A percentile compares a stretch with the other conserved stretches of the same genome.
Evolutionary conservation across 2,113 vertebrate species (phyloP).

Genomic region (Patagioenas fasciata): DNA sequence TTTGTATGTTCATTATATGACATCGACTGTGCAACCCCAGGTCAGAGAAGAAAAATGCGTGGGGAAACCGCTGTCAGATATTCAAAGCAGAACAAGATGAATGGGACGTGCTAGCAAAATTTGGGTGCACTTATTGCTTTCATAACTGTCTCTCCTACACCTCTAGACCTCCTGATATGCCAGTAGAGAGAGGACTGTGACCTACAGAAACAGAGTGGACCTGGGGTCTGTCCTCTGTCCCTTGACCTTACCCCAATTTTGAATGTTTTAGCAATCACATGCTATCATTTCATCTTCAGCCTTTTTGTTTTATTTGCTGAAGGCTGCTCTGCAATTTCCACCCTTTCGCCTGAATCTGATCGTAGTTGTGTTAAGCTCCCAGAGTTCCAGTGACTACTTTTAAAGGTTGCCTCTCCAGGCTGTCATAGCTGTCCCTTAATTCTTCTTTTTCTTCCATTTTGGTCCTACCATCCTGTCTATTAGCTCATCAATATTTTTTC

Average conservation of each 20-base stretch:
- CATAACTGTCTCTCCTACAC: background rate
- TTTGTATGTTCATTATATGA: background rate
- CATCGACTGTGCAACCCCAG: accelerated
- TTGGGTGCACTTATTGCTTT: accelerated
- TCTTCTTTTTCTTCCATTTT: background rate
- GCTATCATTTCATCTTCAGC: background rate
- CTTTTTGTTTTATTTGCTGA: background rate
- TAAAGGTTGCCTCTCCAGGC: background rate
- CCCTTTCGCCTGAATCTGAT: background rate
- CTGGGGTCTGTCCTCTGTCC: background rate
- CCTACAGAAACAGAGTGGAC: background rate
- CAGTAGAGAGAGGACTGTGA: background rate
- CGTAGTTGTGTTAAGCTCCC: background rate
- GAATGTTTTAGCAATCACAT: background rate
- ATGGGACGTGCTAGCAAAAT: background rate
- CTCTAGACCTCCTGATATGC: background rate
- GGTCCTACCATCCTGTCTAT: background rate
- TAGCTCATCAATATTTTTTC: background rate
- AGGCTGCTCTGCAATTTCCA: background rate
- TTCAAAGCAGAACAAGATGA: background rate
- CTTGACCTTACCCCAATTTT: background rate
- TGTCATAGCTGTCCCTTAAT: background rate
- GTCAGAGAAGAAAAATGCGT: background rate
- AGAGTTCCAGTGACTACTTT: background rate
- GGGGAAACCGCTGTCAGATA: background rate